Conservation (phyloP, 1,140 invertebrate genomes). For the Charaxes varanes region DNA sequence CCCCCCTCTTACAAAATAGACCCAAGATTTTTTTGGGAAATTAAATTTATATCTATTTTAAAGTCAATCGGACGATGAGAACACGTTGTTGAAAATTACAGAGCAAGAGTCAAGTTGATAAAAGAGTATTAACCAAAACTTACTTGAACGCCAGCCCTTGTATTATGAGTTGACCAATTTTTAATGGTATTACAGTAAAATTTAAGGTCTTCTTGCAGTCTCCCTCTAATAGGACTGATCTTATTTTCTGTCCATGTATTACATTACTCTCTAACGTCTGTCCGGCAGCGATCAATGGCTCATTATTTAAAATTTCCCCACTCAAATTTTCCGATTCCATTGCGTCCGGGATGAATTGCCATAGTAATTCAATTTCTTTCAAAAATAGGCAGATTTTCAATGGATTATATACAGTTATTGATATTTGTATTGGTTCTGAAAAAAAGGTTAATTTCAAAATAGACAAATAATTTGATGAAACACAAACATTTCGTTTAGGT, state of each 20-base stretch:
- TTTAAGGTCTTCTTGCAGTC: slow-evolving; percentile 49
- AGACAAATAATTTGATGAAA: not conserved
- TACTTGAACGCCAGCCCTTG: slow-evolving; percentile 66
- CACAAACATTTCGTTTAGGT: not conserved
- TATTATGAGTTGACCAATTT: slow-evolving; percentile 49
- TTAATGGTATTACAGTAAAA: slow-evolving; percentile 58
- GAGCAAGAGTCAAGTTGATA: not conserved
- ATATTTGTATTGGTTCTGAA: slow-evolving; percentile 87
- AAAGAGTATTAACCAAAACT: slow-evolving; percentile 23
- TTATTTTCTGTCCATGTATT: slow-evolving; percentile 58
- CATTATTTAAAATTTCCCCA: slow-evolving; percentile 47
- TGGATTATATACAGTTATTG: slow-evolving; percentile 85
- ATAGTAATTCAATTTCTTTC: slow-evolving; percentile 85
- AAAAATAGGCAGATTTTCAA: slow-evolving; percentile 84
- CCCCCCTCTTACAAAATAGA: too few relatives aligned
- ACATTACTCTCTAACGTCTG: slow-evolving; percentile 47
- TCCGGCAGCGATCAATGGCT: slow-evolving; percentile 49
- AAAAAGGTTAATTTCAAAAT: slow-evolving; percentile 26
- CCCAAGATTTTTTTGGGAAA: too few relatives aligned
- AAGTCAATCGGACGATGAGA: not conserved
- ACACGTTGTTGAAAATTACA: not conserved
- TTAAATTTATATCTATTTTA: too few relatives aligned
- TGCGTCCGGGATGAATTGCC: slow-evolving; percentile 78
- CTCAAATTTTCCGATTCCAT: slow-evolving; percentile 43
- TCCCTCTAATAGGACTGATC: slow-evolving; percentile 50